Evolutionary conservation across 2,888 invertebrate genomes (phyloP).

Genomic region (Apodemia zela): DNA sequence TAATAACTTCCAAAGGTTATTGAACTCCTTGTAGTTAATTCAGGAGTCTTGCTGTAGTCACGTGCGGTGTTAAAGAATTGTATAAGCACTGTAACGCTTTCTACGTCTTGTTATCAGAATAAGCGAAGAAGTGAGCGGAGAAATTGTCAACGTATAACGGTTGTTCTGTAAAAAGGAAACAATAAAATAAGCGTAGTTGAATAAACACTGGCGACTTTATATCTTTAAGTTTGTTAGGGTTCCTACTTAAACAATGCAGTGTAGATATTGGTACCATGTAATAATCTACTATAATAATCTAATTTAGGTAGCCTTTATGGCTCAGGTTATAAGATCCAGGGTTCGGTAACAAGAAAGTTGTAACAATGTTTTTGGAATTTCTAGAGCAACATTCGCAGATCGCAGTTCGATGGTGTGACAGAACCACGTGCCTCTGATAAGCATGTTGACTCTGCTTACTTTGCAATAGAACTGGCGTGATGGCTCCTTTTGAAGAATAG

Average conservation of each 20-base stretch:
- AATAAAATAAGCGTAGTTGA: constrained; percentile 44
- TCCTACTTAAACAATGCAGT: not conserved
- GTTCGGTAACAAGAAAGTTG: no score
- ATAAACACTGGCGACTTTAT: constrained; percentile 33
- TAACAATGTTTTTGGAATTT: no score
- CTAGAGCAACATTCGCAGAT: no score
- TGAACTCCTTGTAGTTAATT: not conserved
- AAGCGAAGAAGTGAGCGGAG: constrained; percentile 69
- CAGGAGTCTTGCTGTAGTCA: constrained; percentile 30
- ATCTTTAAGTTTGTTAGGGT: constrained; percentile 17
- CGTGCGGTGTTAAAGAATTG: constrained; percentile 57
- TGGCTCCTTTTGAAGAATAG: no score
- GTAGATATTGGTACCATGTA: no score
- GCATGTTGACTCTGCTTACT: no score
- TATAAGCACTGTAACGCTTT: constrained; percentile 69
- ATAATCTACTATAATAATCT: no score
- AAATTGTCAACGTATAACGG: constrained; percentile 65
- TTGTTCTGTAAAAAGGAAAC: constrained; percentile 49
- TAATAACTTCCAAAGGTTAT: not conserved
- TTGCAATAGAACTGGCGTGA: no score
- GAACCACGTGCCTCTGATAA: no score
- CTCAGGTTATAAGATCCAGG: no score
- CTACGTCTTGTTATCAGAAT: constrained; percentile 65
- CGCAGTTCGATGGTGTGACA: no score
- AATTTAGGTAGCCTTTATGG: no score